Base-by-base conservation (phyloP, 1,140 invertebrate genomes). In the Drosophila littoralis region DNA sequence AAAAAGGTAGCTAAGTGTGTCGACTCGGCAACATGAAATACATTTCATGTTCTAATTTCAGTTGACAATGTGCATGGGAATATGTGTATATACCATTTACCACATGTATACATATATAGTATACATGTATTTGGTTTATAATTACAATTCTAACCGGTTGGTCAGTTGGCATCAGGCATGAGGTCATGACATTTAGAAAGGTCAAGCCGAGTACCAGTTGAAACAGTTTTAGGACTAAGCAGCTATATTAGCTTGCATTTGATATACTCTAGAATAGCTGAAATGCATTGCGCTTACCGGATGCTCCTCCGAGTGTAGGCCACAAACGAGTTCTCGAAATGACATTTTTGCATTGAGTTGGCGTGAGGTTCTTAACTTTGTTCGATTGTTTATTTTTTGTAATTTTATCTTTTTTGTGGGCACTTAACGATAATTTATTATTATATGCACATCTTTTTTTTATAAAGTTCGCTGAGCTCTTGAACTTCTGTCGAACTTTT, bases 291-390 rank as follows among this genome's bases (percentile, higher is more conserved):
- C 22, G 77, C 85, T 89, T 79, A 90, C 85, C 81, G 60, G 12
- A 60, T 79, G 82, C 52, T 91, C 83, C 73, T 85, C 83, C 7
- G 90, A 91, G 74, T 80, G 83, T 35, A 91, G 72, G 40, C 90
- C 86, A 63, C 86, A 91, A 71, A 74, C 83, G 55, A 91, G 83
- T 68, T 88, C 90, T 71, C 91, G 77, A 77, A 91, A 80, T 57
- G 84, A 89, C 84, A 89, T 89, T 72, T 82, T 83, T 7, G 48
- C 66, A 85, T 88, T 58, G 33, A 66, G 38, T 46, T 57, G 58
- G 13, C 7, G 66, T 15, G 40, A 38, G 22, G 38, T 33, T 40
- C 36, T 55, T 36, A 7, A 57, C 22, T 28, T 28, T 17, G 42
- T 48, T 48, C 45, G 40, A 8, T 13, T 13, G 4, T 51, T 12